phyloP scores from a whole-genome alignment of 1,140 invertebrate species.

The Marisa cornuarietis region DNA sequence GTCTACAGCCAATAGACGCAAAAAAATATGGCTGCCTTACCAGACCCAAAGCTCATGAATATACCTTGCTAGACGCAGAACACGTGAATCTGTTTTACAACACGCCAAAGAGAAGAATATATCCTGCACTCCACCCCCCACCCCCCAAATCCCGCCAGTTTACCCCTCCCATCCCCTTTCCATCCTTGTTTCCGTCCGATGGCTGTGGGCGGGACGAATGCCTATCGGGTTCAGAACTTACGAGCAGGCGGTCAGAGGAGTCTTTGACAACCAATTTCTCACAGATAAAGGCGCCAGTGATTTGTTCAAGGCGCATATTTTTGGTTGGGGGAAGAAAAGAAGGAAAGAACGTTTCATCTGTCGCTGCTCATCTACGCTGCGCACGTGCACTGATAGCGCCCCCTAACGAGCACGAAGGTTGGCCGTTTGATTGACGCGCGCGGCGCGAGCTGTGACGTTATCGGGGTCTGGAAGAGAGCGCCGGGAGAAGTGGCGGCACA shows the following conservation, averaged over 20 bases:
- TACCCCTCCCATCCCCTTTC: too few relatives aligned
- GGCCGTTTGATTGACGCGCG: slow-evolving; percentile 15
- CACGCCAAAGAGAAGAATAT: too few relatives aligned
- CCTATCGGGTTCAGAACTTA: slow-evolving; percentile 19
- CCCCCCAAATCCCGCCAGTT: too few relatives aligned
- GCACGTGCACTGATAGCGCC: slow-evolving; percentile 26
- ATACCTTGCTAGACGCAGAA: too few relatives aligned
- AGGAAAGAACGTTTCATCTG: slow-evolving; percentile 20
- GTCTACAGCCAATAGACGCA: too few relatives aligned
- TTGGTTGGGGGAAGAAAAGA: neutral
- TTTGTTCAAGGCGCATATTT: slow-evolving; percentile 18
- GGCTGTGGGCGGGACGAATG: slow-evolving; percentile 11
- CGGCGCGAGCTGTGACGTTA: slow-evolving; percentile 23
- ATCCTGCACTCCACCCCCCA: too few relatives aligned
- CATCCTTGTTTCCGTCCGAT: too few relatives aligned
- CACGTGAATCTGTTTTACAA: too few relatives aligned
- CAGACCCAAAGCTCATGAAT: too few relatives aligned
- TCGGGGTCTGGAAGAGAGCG: slow-evolving; percentile 13
- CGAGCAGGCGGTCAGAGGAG: slow-evolving; percentile 14
- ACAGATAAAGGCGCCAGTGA: slow-evolving; percentile 23
- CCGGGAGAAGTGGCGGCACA: slow-evolving; percentile 19
- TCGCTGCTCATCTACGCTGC: slow-evolving; percentile 18
- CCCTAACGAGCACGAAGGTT: slow-evolving; percentile 23
- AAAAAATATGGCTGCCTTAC: too few relatives aligned
- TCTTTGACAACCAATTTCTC: slow-evolving; percentile 29